Conservation (phyloP, 2,797 vertebrate genomes). For the Myoxocephalus aenaeus region DNA sequence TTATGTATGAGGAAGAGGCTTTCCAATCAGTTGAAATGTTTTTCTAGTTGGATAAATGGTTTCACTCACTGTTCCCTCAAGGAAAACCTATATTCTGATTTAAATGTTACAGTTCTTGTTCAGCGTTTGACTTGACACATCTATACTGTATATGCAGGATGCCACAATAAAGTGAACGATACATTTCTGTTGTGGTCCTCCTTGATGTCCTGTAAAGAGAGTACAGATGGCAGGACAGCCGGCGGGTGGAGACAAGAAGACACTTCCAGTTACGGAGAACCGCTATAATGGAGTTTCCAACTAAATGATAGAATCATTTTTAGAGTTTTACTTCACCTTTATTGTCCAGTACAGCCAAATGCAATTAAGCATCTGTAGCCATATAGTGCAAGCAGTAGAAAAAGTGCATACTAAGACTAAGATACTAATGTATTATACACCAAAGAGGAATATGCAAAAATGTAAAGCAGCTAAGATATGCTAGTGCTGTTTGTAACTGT, state of each 20-base stretch:
- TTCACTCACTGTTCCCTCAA: neutral
- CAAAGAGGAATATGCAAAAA: neutral
- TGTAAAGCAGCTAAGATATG: neutral
- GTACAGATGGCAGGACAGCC: neutral
- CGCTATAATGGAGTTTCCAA: neutral
- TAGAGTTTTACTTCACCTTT: neutral
- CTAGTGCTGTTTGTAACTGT: neutral
- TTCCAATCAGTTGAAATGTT: neutral
- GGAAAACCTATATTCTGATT: neutral
- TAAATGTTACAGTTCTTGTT: neutral
- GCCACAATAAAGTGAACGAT: neutral
- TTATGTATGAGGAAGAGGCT: neutral
- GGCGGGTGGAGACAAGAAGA: neutral
- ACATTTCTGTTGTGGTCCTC: neutral
- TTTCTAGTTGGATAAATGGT: slow-evolving; percentile 3
- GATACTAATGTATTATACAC: neutral
- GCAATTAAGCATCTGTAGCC: neutral
- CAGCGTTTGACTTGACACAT: neutral
- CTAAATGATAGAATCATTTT: neutral
- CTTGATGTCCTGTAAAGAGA: too few species aligned
- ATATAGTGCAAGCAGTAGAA: neutral
- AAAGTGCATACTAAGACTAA: neutral
- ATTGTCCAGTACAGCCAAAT: neutral
- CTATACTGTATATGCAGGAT: neutral
- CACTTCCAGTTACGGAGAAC: neutral